Percentiles rank a stretch among this genome's conserved stretches.
Evolutionary conservation across 2,888 invertebrate genomes (phyloP).

Genomic region (Phrixothrix hirtus): DNA sequence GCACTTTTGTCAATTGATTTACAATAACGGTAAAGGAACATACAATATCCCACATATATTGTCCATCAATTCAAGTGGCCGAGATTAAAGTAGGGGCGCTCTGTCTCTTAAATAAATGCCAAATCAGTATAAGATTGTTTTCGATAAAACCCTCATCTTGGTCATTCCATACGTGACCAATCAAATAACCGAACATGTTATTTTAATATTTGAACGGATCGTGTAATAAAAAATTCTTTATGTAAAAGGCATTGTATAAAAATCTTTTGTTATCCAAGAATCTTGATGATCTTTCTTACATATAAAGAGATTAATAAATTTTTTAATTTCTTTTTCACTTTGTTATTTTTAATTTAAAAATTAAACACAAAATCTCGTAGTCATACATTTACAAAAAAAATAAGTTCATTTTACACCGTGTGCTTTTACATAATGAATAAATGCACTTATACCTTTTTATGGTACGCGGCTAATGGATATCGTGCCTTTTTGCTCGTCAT

Average conservation of each 20-base stretch:
- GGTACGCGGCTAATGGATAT: constrained; percentile 4
- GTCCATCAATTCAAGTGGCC: neutral
- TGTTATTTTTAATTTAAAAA: neutral
- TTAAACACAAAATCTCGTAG: too few relatives aligned
- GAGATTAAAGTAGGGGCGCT: neutral
- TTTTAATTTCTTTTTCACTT: neutral
- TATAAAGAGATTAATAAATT: too few relatives aligned
- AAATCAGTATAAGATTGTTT: constrained; percentile 9
- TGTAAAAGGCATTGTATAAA: too few relatives aligned
- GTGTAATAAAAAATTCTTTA: too few relatives aligned
- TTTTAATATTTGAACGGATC: too few relatives aligned
- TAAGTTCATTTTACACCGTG: neutral
- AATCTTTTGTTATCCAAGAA: too few relatives aligned
- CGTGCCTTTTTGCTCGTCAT: constrained; percentile 7
- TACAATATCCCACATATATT: constrained; percentile 4
- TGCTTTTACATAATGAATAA: neutral
- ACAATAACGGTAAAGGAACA: neutral
- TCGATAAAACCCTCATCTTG: constrained; percentile 20
- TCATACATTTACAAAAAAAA: neutral
- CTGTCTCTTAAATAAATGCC: constrained; percentile 8
- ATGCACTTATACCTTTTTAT: constrained; percentile 3
- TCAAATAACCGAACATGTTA: neutral
- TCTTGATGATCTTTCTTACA: neutral
- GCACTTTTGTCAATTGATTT: too few relatives aligned
- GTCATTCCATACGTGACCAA: constrained; percentile 18